Evolutionary conservation across 2,113 vertebrate genomes (phyloP).

Genomic region (Mellivora capensis): DNA sequence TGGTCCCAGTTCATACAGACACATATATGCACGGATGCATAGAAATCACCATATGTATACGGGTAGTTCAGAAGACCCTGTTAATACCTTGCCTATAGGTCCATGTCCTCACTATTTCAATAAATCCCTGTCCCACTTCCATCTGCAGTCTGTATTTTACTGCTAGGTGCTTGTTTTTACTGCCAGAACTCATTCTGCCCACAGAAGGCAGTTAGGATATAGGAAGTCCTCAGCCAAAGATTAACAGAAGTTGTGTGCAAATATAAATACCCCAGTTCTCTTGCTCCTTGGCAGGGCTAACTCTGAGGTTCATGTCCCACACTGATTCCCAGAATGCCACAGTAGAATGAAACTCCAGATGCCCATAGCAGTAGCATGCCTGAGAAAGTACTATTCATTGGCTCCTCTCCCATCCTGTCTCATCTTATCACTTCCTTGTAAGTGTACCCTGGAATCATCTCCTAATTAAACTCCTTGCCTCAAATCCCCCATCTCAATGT

Average conservation of each 20-base stretch:
- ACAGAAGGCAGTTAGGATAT: neutral
- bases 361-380: neutral
- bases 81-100: neutral
- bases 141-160: neutral
- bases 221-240: neutral
- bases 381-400: neutral
- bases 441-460: neutral
- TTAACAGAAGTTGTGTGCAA: neutral
- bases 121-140: neutral
- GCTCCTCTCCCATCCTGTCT: neutral
- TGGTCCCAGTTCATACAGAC: neutral
- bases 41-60: neutral
- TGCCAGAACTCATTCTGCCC: neutral
- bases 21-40: neutral
- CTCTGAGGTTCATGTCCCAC: accelerated
- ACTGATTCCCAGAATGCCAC: neutral
- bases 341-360: neutral
- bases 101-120: neutral
- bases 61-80: neutral
- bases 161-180: neutral
- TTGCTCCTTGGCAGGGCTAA: neutral
- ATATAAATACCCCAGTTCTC: neutral
- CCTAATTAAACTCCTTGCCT: neutral
- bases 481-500: neutral
- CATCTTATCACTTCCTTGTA: neutral